phyloP scores from a whole-genome alignment of 1,140 invertebrate species.

The Diachasmimorpha longicaudata region DNA sequence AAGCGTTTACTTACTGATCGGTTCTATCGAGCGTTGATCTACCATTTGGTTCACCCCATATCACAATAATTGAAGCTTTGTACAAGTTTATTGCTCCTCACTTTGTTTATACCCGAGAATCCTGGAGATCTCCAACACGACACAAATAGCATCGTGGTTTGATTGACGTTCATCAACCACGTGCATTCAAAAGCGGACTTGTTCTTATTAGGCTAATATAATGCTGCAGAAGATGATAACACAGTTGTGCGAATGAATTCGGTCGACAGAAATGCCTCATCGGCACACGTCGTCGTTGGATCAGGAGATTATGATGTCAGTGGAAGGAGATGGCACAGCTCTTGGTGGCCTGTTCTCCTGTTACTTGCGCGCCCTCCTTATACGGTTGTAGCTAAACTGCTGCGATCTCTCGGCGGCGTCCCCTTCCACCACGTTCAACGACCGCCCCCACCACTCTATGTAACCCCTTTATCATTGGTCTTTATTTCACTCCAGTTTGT shows the following conservation, averaged over 20 bases:
- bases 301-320: constrained; percentile 35
- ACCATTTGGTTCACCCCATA: too few relatives aligned
- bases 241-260: background rate
- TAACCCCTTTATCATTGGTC: background rate
- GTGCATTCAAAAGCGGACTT: constrained; percentile 60
- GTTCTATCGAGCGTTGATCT: too few relatives aligned
- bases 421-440: background rate
- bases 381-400: constrained; percentile 57
- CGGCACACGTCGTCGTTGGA: constrained; percentile 53
- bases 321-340: constrained; percentile 25
- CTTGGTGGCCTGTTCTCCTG: constrained; percentile 38
- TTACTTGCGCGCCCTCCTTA: constrained; percentile 62
- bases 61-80: too few relatives aligned
- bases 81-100: background rate
- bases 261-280: constrained; percentile 42
- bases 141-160: background rate
- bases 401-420: constrained; percentile 34
- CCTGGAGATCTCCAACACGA: background rate
- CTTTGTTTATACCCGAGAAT: background rate
- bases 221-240: background rate
- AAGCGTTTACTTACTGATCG: too few relatives aligned
- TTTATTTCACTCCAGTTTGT: too few relatives aligned
- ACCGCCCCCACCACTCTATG: constrained; percentile 18
- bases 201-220: constrained; percentile 40
- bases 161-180: constrained; percentile 42